phyloP scores from a whole-genome alignment of 2,888 invertebrate genomes.

The Machimus atricapillus region DNA sequence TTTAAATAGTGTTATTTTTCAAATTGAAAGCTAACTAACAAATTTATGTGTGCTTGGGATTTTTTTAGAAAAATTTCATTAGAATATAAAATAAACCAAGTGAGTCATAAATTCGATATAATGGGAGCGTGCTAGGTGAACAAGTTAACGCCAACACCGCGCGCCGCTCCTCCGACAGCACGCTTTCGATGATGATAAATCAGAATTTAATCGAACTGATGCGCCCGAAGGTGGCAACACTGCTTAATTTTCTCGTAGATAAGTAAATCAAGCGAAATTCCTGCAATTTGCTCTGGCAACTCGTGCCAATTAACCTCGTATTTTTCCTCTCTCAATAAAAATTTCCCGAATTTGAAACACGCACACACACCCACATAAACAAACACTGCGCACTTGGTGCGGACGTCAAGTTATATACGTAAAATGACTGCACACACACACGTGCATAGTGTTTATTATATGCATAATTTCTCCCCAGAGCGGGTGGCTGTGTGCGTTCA shows the following conservation, averaged over 20 bases:
- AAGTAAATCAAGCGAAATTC: neutral
- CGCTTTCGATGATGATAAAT: neutral
- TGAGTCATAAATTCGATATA: neutral
- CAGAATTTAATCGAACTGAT: neutral
- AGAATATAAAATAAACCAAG: neutral
- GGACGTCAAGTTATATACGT: neutral
- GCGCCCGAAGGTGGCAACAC: neutral
- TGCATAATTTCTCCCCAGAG: neutral
- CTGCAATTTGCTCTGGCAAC: conserved; percentile 1
- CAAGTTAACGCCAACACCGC: neutral
- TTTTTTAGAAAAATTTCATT: neutral
- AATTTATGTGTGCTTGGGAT: neutral
- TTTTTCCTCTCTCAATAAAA: neutral
- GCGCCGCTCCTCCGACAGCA: neutral
- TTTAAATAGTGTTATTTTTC: too few species aligned
- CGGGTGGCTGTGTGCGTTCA: neutral
- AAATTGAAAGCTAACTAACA: neutral
- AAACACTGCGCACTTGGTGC: neutral
- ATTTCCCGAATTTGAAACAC: conserved; percentile 11
- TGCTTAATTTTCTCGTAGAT: neutral
- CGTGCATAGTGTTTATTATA: neutral
- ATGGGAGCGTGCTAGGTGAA: neutral
- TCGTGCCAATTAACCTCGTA: conserved; percentile 18
- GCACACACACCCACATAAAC: neutral
- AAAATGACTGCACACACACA: neutral